Base-by-base conservation (phyloP, 2,888 invertebrate genomes). In the Agrochola lota region DNA sequence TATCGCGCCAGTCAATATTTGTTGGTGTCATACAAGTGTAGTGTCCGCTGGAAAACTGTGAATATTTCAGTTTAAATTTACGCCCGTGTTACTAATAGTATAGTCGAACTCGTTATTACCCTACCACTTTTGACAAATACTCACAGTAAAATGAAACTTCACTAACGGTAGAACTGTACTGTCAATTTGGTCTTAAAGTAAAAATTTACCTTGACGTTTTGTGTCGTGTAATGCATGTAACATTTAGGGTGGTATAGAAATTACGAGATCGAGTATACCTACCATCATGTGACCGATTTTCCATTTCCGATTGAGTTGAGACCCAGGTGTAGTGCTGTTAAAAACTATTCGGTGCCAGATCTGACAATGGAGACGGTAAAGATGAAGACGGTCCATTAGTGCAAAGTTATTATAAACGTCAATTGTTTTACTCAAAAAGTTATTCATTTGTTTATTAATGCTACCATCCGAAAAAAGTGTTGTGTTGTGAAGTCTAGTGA, bases 1-100 rank as follows among this genome's bases (percentile, higher is more conserved):
- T 72, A 78, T 71, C 69, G 55, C 15, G 59, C 52, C 55, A 68
- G 73, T 85, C 62, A 83, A 74, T 83, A 78, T 74, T 66, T 49
- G 74, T 70, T 59, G 6, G 62, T 78, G 59, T 35, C 43, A 62
- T 46, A 49, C 15, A n/a, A 62, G 30, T 72, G 69, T 63, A 26
- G 78, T 64, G 72, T 59, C 5, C 15, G 12, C n/a, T 49, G 70
- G 71, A 74, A 57, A 73, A 78, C n/a, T 49, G 46, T 67, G 17
- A 60, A 67, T 46, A 35, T 17, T n/a, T 71, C 17, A 40, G 52
- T 43, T 69, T 23, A 66, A 59, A 69, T 35, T 55, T 8, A 55
- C 20, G n/a, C 7, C 15, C 17, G 40, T 43, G 20, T n/a, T 9
- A 20, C 40, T 80, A 35, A 26, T 23, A n/a, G 23, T 69, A n/a